Base-by-base conservation (phyloP, 2,888 invertebrate genomes). In the Limnephilus lunatus region DNA sequence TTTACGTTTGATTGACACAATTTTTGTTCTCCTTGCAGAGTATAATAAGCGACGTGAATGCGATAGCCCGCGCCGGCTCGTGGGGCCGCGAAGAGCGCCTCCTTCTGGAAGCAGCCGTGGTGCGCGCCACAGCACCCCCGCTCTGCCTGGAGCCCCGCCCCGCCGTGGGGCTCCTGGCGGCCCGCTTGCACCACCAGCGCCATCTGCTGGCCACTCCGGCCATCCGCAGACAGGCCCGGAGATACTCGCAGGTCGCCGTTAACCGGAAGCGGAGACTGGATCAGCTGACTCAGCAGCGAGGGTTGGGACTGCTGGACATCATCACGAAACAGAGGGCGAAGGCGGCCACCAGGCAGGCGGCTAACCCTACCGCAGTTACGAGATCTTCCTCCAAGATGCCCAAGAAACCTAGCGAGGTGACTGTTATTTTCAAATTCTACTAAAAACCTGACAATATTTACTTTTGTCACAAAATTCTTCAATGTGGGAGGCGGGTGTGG, bases 111-210 rank as follows among this genome's bases (percentile, higher is more conserved):
- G 98, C 98, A 93, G 98, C 98, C 94, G 95, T 99, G 93, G 97
- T 99, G 81, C 97, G 98, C 94, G 98, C 98, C 25, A 98, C 98
- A 7, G 97, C 98, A 93, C 98, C 98, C 25, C 98, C 98, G 9
- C 96, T 99, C 80, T 99, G 99, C 95, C 96, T 99, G 90, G 99
- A 99, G 95, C 98, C 99, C 5, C 97, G 98, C 94, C 98, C 98
- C 3, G 97, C 97, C 44, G 97, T 98, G 83, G 98, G 98, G 48
- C 95, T 98, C 89, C 96, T 98, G 92, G 97, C 98, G 53, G 98
- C 98, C 90, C 97, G 97, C 94, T 95, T 98, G 83, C 98, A 98
- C 94, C 98, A 98, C 94, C 97, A 97, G 90, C 97, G 97, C 92
- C 96, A 97, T 94, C 96, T 98, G 92, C 97, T 98, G 94, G 98